Conservation (phyloP, 2,113 vertebrate species). For the Crotalus tigris region DNA sequence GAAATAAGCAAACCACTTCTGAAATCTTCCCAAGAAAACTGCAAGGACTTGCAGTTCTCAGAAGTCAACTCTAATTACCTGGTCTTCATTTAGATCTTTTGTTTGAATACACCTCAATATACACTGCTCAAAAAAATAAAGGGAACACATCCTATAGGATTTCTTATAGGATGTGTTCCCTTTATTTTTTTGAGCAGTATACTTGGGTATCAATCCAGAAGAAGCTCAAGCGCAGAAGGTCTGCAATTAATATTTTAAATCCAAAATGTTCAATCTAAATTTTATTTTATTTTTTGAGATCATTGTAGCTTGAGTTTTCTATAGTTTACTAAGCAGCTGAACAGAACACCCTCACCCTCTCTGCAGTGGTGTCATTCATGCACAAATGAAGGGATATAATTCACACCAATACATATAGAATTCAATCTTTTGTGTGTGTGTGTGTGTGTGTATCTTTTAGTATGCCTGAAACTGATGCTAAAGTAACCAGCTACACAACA, state of each 20-base stretch:
- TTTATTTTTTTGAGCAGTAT: too few relatives aligned
- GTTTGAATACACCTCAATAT: too few relatives aligned
- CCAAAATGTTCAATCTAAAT: not conserved
- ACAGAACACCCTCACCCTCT: not conserved
- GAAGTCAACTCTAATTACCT: not conserved
- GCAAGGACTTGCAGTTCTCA: not conserved
- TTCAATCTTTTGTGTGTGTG: not conserved
- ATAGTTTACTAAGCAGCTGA: not conserved
- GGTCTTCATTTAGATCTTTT: not conserved
- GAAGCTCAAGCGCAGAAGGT: not conserved
- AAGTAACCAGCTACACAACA: not conserved
- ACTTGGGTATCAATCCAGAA: not conserved
- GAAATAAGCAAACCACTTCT: not conserved
- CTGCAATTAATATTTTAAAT: not conserved
- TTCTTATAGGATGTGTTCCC: too few relatives aligned
- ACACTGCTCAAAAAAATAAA: too few relatives aligned
- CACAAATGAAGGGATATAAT: not conserved
- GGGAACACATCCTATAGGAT: too few relatives aligned
- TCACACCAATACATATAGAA: not conserved
- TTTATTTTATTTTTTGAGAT: fast-evolving
- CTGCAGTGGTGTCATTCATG: not conserved
- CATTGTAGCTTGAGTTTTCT: fast-evolving
- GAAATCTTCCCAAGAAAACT: not conserved
- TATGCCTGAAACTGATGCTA: not conserved
- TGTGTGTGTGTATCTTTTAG: not conserved